Conservation (phyloP, 2,113 vertebrate genomes). For the Phocoena sinus region DNA sequence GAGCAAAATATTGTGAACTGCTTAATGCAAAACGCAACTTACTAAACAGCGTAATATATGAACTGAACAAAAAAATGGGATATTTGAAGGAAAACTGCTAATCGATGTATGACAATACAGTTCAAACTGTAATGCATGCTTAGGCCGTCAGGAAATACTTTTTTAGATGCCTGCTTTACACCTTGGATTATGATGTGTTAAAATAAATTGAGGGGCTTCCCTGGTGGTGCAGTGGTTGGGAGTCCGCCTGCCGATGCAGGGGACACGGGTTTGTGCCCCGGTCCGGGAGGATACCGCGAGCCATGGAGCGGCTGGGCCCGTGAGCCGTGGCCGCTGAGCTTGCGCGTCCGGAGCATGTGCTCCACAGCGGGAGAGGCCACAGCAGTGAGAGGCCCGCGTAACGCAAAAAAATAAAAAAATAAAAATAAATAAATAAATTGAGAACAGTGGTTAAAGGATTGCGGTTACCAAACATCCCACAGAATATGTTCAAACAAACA, state of each 20-base stretch:
- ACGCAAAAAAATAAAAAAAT: too few relatives aligned
- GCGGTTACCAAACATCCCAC: background rate
- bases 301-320: too few relatives aligned
- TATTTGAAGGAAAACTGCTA: conserved; percentile 25
- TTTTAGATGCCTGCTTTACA: background rate
- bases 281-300: too few relatives aligned
- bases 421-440: background rate
- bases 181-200: background rate
- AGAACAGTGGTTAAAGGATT: background rate
- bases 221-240: too few relatives aligned
- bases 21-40: background rate
- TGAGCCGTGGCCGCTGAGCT: too few relatives aligned
- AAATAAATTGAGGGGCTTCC: background rate
- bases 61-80: background rate
- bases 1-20: background rate
- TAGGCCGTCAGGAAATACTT: background rate
- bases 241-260: too few relatives aligned
- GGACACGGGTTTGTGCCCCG: too few relatives aligned
- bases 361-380: too few relatives aligned
- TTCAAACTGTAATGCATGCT: background rate
- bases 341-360: too few relatives aligned
- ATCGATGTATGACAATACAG: background rate
- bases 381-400: too few relatives aligned
- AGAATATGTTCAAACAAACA: background rate
- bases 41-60: background rate